Evolutionary conservation across 2,888 invertebrate genomes (phyloP).

Genomic region (Orgyia antiqua): DNA sequence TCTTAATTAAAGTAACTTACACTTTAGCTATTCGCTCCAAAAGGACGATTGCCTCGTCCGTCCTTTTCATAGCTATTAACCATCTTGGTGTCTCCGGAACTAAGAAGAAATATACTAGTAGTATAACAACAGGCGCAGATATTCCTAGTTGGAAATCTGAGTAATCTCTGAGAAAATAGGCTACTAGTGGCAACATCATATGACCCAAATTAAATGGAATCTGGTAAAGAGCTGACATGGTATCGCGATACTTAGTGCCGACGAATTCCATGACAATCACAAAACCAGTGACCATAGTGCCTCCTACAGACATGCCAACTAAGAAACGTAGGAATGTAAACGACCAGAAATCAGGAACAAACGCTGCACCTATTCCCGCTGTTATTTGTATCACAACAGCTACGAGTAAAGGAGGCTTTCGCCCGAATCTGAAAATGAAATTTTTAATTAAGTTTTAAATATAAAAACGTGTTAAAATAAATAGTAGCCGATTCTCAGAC

Average conservation of each 20-base stretch:
- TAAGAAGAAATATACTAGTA: constrained; percentile 82
- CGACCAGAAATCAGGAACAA: constrained; percentile 78
- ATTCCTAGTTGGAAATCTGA: constrained; percentile 81
- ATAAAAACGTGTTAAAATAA: too few relatives aligned
- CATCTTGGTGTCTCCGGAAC: constrained; percentile 90
- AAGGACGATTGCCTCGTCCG: constrained; percentile 80
- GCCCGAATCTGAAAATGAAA: constrained; percentile 83
- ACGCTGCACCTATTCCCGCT: constrained; percentile 82
- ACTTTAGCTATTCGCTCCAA: constrained; percentile 81
- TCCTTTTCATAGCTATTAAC: constrained; percentile 83
- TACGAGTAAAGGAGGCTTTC: constrained; percentile 83
- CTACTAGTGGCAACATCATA: constrained; percentile 79
- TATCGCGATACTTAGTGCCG: constrained; percentile 75
- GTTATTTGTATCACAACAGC: constrained; percentile 85
- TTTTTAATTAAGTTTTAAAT: too few relatives aligned
- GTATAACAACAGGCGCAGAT: constrained; percentile 76
- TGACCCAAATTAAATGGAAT: constrained; percentile 84
- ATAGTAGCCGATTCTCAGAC: too few relatives aligned
- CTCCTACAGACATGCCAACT: constrained; percentile 86
- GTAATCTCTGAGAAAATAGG: constrained; percentile 82
- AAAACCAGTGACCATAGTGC: constrained; percentile 85
- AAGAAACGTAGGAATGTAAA: constrained; percentile 84
- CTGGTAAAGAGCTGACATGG: constrained; percentile 81
- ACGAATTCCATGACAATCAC: constrained; percentile 83
- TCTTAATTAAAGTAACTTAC: constrained; percentile 34